Percentiles rank a stretch among this genome's conserved stretches.
phyloP scores from a whole-genome alignment of 2,113 vertebrate genomes.

The Columbina picui region DNA sequence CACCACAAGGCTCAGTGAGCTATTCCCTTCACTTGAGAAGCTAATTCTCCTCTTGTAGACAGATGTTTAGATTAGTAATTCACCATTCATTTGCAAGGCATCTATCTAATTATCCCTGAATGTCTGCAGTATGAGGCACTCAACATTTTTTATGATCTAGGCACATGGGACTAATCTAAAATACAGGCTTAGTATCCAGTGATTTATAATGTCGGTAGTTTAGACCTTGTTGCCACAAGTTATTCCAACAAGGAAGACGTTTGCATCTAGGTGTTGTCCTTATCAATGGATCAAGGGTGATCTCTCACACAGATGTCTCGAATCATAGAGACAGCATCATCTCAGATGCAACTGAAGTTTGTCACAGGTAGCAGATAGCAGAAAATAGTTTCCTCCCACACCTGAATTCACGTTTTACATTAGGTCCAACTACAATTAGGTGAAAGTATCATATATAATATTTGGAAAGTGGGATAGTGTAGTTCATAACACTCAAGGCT shows the following conservation, averaged over 20 bases:
- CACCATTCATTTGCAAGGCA: not conserved
- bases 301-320: not conserved
- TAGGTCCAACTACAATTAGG: not conserved
- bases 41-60: not conserved
- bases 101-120: not conserved
- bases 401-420: not conserved
- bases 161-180: not conserved
- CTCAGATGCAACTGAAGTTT: not conserved
- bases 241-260: not conserved
- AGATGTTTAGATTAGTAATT: not conserved
- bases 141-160: accelerated
- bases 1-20: not conserved
- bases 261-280: not conserved
- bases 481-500: not conserved
- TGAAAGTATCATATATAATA: not conserved
- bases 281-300: not conserved
- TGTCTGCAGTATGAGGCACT: not conserved
- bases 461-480: not conserved
- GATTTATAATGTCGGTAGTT: not conserved
- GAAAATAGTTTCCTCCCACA: not conserved
- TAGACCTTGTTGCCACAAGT: not conserved
- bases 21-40: not conserved
- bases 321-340: not conserved
- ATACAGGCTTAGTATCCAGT: not conserved
- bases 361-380: not conserved